Evolutionary conservation across 2,888 invertebrate species (phyloP), one percentile per base, ranked within the genome.

Genomic region (Tetheella fluctuosa): DNA sequence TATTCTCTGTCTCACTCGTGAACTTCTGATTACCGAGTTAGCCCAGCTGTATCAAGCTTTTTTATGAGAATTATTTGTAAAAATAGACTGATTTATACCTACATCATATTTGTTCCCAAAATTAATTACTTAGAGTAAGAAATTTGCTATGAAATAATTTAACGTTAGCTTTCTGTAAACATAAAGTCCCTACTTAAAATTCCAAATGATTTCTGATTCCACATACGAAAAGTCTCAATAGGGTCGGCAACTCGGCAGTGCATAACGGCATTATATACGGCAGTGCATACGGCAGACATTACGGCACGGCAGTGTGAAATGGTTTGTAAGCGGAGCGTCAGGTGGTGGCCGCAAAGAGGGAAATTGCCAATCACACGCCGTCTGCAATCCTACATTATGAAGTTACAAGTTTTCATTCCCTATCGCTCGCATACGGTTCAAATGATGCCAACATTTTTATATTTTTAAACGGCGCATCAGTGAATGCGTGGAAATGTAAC

Each of bases 311-410:
- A n/a, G 48, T 55, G 55, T 34, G 55, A 55, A 55, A 55, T 55
- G 55, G 30, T 23, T 54, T 17, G 54, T 12, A 34, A 55, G 37
- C 48, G 48, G 59, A 37, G 64, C 65, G 64, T 30, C 70, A 74
- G 74, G 74, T 74, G 73, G 73, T 74, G 71, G 68, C 58, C 66
- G 58, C 60, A 52, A 57, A 54, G 58, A 25, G 59, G 68, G 72
- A 69, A 71, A 77, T 77, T 69, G 77, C 68, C 76, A 77, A 77
- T 76, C 77, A 76, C 71, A 77, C 71, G 76, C 67, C 70, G 66
- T 63, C 66, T 71, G 71, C 67, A 69, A 70, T 67, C 70, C 67
- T 61, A 61, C 58, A 60, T 68, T 64, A 70, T 69, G 66, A 68
- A 64, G 67, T 71, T 69, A 69, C 65, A 63, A 60, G 62, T 65